These are phyloP conservation scores for Pseudorasbora parva DNA, from an alignment of 2,113 vertebrate genomes.

Conservation along the genomic window DNA sequence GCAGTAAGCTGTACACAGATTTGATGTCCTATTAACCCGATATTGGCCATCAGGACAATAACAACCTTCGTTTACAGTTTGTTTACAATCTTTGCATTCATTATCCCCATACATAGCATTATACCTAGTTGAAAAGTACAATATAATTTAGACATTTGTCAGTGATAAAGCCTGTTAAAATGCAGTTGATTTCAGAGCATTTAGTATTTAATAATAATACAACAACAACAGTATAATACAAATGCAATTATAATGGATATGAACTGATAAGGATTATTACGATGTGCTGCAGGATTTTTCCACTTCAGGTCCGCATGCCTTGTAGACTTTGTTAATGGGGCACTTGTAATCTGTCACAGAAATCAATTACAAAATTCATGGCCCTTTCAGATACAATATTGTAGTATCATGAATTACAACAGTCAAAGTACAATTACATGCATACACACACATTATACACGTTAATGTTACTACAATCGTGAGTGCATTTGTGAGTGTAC, in stretches of 20 bases:
- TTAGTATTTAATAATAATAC: neutral
- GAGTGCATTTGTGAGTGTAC: slow-evolving; percentile 66
- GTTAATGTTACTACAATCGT: neutral
- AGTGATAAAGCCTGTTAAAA: neutral
- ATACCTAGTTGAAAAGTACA: slow-evolving; percentile 31
- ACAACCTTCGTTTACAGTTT: slow-evolving; percentile 45
- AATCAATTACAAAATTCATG: neutral
- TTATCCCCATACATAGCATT: slow-evolving; percentile 23
- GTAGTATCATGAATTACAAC: neutral
- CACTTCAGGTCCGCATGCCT: slow-evolving; percentile 77
- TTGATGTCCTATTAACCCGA: slow-evolving; percentile 9
- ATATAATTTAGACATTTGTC: neutral
- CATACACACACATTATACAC: neutral
- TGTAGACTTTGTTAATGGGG: slow-evolving; percentile 76
- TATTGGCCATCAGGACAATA: slow-evolving; percentile 46
- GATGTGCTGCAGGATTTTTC: slow-evolving; percentile 78
- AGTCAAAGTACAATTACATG: neutral
- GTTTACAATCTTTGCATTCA: neutral
- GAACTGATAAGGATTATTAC: slow-evolving; percentile 65
- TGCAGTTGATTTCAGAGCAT: neutral
- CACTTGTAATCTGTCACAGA: slow-evolving; percentile 77
- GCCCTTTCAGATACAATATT: neutral
- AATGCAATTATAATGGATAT: too few species aligned
- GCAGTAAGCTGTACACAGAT: slow-evolving; percentile 43
- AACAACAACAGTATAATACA: too few species aligned